A percentile compares a stretch with the other conserved stretches of the same genome.
Evolutionary conservation across 2,888 invertebrate genomes (phyloP).

Genomic region (Catocala fraxini): DNA sequence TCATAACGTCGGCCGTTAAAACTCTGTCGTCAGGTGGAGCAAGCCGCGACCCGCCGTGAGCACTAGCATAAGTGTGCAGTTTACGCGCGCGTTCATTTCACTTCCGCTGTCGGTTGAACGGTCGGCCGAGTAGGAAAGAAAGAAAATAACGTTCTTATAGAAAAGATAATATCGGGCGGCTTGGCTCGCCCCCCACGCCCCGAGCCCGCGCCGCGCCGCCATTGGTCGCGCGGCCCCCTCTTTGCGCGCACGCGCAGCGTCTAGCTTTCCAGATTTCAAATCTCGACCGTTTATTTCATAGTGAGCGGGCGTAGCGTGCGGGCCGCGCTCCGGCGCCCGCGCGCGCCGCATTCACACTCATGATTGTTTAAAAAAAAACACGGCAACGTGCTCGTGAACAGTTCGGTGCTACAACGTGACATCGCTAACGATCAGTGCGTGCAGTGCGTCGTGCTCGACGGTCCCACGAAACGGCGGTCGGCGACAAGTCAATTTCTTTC

Average conservation of each 20-base stretch:
- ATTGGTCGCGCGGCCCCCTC: conserved; percentile 72
- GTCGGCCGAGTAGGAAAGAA: conserved; percentile 80
- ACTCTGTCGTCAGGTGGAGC: conserved; percentile 49
- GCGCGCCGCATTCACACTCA: conserved; percentile 60
- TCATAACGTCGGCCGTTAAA: conserved; percentile 49
- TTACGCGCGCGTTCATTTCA: conserved; percentile 84
- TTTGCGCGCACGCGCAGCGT: conserved; percentile 80
- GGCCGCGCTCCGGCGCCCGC: conserved; percentile 60
- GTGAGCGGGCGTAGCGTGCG: conserved; percentile 77
- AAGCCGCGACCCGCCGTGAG: conserved; percentile 26
- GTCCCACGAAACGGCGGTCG: conserved; percentile 59
- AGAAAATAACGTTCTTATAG: conserved; percentile 84
- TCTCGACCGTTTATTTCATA: conserved; percentile 87
- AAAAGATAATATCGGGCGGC: conserved; percentile 81
- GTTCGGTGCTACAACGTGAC: conserved; percentile 83
- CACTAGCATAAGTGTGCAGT: conserved; percentile 64
- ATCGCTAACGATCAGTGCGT: conserved; percentile 82
- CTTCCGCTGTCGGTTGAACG: conserved; percentile 86
- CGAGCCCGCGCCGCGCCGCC: conserved; percentile 71
- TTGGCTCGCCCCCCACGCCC: conserved; percentile 72
- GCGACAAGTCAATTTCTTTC: conserved; percentile 87
- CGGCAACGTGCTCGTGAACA: conserved; percentile 81
- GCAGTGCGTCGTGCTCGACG: conserved; percentile 76
- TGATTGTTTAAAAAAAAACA: conserved; percentile 71
- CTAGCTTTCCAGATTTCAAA: conserved; percentile 86